These are phyloP conservation scores for Rachycentron canadum DNA, from an alignment of 2,797 vertebrate genomes.

Conservation along the genomic window DNA sequence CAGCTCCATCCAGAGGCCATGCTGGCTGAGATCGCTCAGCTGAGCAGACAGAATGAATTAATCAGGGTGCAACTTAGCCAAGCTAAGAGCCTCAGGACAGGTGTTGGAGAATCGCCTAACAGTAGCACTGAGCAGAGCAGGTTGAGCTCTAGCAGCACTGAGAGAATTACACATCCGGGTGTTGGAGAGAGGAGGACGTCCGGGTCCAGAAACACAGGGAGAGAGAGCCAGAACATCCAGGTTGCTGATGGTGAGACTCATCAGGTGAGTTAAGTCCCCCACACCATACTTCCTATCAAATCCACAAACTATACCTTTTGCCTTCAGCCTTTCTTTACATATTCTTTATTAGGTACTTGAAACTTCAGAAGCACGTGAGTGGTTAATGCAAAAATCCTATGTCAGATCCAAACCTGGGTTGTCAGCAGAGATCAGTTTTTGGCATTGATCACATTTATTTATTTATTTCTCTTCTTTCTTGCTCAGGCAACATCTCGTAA, in stretches of 20 bases:
- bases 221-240: constrained; percentile 7
- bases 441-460: background rate
- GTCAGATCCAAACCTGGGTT: background rate
- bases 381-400: background rate
- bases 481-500: constrained; percentile 38
- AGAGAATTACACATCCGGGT: constrained; percentile 49
- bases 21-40: constrained; percentile 85
- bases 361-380: background rate
- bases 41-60: constrained; percentile 87
- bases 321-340: background rate
- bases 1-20: constrained; percentile 74
- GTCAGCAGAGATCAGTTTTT: background rate
- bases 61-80: constrained; percentile 86
- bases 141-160: constrained; percentile 41
- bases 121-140: constrained; percentile 17
- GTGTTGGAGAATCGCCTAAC: background rate
- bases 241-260: constrained; percentile 40
- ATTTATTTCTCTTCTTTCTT: constrained; percentile 11
- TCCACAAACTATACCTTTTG: background rate
- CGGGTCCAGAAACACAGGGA: constrained; percentile 39
- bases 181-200: constrained; percentile 38
- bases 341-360: background rate
- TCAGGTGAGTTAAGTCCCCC: constrained; percentile 62
- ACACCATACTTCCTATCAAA: background rate
- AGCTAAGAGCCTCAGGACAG: constrained; percentile 46